Percentiles rank a stretch among this genome's conserved stretches.
These are phyloP conservation scores for Falco berigora DNA, from an alignment of 2,797 vertebrate species.

Conservation along the genomic window DNA sequence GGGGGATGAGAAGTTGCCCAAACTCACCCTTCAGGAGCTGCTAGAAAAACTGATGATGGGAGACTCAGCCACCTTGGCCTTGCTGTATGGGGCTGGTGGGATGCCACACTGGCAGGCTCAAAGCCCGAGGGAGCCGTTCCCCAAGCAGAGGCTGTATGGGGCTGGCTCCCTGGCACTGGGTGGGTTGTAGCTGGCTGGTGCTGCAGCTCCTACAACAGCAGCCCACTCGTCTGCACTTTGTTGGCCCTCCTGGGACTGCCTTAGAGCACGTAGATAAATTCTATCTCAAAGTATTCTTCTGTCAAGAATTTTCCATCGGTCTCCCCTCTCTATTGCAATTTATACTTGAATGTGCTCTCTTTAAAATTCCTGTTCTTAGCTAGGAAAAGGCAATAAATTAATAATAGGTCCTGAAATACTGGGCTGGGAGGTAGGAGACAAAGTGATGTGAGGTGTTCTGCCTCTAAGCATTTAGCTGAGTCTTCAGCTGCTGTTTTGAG, in stretches of 20 bases:
- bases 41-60: not conserved
- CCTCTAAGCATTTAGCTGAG: not conserved
- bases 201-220: not conserved
- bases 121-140: not conserved
- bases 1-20: not conserved
- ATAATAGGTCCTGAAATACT: not conserved
- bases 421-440: not conserved
- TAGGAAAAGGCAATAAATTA: not conserved
- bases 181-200: not conserved
- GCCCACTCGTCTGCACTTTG: not conserved
- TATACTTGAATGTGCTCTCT: not conserved
- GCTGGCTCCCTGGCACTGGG: accelerated
- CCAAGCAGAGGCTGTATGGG: not conserved
- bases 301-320: not conserved
- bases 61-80: not conserved
- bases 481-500: not conserved
- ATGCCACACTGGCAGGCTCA: accelerated
- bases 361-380: not conserved
- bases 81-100: accelerated
- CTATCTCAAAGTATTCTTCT: not conserved
- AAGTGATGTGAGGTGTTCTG: not conserved
- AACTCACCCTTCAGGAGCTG: not conserved
- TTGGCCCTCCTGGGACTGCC: not conserved
- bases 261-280: not conserved
- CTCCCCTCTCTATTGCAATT: not conserved